Evolutionary conservation across 2,797 vertebrate species (phyloP).

Genomic region (Molossus alvarezi): DNA sequence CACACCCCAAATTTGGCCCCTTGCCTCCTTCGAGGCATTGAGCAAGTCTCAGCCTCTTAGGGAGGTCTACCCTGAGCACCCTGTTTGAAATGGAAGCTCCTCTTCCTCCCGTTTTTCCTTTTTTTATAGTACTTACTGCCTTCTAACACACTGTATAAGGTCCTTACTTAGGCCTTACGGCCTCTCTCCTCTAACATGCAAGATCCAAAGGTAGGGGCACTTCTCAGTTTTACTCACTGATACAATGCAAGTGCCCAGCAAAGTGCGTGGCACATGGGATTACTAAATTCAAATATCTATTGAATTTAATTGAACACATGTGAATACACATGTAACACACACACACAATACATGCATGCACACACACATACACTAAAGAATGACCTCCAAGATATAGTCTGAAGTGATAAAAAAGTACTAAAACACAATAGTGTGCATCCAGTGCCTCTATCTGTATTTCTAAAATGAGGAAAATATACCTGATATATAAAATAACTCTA

Average conservation of each 20-base stretch:
- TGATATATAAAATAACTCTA: constrained; percentile 8
- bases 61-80: neutral
- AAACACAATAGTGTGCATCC: neutral
- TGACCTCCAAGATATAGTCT: neutral
- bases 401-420: neutral
- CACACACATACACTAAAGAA: neutral
- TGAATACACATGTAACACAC: neutral
- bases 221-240: neutral
- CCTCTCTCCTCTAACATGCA: neutral
- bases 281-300: neutral
- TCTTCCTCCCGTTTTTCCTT: neutral
- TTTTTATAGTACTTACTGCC: neutral
- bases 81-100: neutral
- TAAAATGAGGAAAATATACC: neutral
- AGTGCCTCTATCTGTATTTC: neutral
- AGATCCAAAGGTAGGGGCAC: neutral
- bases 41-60: neutral
- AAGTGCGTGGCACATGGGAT: neutral
- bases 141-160: neutral
- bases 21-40: neutral
- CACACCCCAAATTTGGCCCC: neutral
- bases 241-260: neutral
- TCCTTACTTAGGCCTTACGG: neutral
- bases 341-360: neutral
- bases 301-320: neutral